Evolutionary conservation across 2,888 invertebrate species (phyloP).

Genomic region (Epinotia brunnichana): DNA sequence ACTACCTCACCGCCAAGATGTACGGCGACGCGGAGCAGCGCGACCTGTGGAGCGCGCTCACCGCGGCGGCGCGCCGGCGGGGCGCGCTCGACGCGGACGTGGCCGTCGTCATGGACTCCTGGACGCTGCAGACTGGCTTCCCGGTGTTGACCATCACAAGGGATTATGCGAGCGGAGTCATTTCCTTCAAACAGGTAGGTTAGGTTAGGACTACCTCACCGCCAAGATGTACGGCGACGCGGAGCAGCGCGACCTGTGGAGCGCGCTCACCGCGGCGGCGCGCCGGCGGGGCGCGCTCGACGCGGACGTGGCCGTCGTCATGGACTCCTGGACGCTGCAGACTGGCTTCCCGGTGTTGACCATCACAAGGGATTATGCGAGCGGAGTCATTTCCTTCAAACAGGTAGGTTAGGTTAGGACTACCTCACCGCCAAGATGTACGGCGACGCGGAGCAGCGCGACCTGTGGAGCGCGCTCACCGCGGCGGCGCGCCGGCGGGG

Average conservation of each 20-base stretch:
- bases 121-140: slow-evolving; percentile 94
- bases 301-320: slow-evolving; percentile 87
- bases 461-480: slow-evolving; percentile 93
- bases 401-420: too few relatives aligned
- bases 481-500: slow-evolving; percentile 86
- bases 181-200: slow-evolving; percentile 81
- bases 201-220: slow-evolving; percentile 88
- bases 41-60: slow-evolving; percentile 93
- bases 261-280: slow-evolving; percentile 89
- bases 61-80: slow-evolving; percentile 87
- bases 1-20: slow-evolving; percentile 88
- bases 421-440: slow-evolving; percentile 89
- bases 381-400: slow-evolving; percentile 70
- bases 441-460: slow-evolving; percentile 92
- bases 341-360: slow-evolving; percentile 92
- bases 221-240: slow-evolving; percentile 90
- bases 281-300: slow-evolving; percentile 85
- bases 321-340: slow-evolving; percentile 95
- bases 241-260: slow-evolving; percentile 94
- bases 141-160: slow-evolving; percentile 88
- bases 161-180: slow-evolving; percentile 79
- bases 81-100: slow-evolving; percentile 85
- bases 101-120: slow-evolving; percentile 93
- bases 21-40: slow-evolving; percentile 92
- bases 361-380: slow-evolving; percentile 84